Evolutionary conservation across 2,888 invertebrate species (phyloP).

Genomic region (Trachelus tabidus): DNA sequence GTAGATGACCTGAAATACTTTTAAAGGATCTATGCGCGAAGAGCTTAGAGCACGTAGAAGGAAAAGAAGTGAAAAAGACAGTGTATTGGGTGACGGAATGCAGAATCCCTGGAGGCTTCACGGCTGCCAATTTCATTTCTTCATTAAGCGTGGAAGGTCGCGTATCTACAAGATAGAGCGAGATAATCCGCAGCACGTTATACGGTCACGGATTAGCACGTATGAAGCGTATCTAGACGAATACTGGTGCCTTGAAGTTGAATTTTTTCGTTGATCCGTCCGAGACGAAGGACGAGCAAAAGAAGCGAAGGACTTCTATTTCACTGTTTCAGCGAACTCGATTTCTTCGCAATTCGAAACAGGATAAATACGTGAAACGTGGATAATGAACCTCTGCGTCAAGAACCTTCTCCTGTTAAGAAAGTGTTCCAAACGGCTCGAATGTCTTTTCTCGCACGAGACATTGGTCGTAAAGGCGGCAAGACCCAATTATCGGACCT

Average conservation of each 20-base stretch:
- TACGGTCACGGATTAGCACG: neutral
- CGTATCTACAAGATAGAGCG: neutral
- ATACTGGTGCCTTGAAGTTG: too few relatives aligned
- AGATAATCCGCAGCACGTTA: conserved; percentile 2
- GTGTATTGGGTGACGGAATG: neutral
- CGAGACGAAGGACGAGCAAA: too few relatives aligned
- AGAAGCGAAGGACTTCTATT: too few relatives aligned
- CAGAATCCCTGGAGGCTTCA: conserved; percentile 1
- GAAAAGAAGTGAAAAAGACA: neutral
- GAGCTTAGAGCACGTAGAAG: too few relatives aligned
- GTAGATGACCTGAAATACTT: too few relatives aligned
- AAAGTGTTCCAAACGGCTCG: conserved; percentile 13
- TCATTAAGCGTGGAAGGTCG: conserved; percentile 1
- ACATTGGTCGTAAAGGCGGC: conserved; percentile 32
- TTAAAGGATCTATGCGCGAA: too few relatives aligned
- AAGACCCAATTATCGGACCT: conserved; percentile 7
- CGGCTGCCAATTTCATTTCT: conserved; percentile 1
- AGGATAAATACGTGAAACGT: too few relatives aligned
- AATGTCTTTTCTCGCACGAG: conserved; percentile 22
- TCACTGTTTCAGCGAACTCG: too few relatives aligned
- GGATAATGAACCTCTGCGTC: too few relatives aligned
- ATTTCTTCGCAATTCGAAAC: too few relatives aligned
- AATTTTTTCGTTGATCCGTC: too few relatives aligned
- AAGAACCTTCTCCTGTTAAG: neutral
- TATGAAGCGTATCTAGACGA: too few relatives aligned